Percentiles rank a stretch among this genome's conserved stretches.
Conservation (phyloP, 2,888 invertebrate genomes). For the Emmelina monodactyla region DNA sequence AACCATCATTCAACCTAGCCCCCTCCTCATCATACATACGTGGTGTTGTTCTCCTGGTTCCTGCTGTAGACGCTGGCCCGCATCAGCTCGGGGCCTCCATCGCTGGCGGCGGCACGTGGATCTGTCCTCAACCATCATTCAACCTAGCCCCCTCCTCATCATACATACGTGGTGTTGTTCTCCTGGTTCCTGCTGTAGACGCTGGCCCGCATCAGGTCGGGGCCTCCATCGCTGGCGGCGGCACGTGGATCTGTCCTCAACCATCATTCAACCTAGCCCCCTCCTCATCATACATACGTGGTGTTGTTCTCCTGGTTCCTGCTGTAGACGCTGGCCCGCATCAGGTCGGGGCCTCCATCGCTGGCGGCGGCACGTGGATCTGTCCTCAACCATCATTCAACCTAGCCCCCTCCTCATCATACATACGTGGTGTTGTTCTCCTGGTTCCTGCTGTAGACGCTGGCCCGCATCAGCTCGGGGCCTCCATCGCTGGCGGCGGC, state of each 20-base stretch:
- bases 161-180: constrained; percentile 41
- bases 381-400: too few species aligned
- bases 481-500: constrained; percentile 49
- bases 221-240: constrained; percentile 45
- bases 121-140: too few species aligned
- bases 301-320: constrained; percentile 80
- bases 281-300: constrained; percentile 29
- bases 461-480: constrained; percentile 67
- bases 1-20: too few species aligned
- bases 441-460: constrained; percentile 94
- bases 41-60: constrained; percentile 76
- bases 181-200: constrained; percentile 95
- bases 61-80: constrained; percentile 86
- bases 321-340: constrained; percentile 82
- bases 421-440: constrained; percentile 49
- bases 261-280: too few species aligned
- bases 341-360: constrained; percentile 62
- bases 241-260: constrained; percentile 80
- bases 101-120: constrained; percentile 59
- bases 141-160: too few species aligned
- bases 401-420: too few species aligned
- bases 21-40: too few species aligned
- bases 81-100: constrained; percentile 64
- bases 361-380: constrained; percentile 67
- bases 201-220: constrained; percentile 69